phyloP scores from a whole-genome alignment of 2,888 invertebrate genomes.

The Apamea sordens region DNA sequence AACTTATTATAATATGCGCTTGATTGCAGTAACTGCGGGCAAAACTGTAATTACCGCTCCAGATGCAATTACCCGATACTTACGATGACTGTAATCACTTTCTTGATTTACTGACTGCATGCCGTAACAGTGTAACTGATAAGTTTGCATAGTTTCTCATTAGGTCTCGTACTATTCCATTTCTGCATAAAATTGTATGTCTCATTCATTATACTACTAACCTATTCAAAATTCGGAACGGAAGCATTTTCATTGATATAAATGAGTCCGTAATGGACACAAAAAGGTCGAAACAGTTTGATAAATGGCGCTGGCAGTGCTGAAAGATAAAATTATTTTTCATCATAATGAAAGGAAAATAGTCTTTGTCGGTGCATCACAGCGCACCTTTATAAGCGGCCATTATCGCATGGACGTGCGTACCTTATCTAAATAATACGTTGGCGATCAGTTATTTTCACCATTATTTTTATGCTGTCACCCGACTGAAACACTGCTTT shows the following conservation, averaged over 20 bases:
- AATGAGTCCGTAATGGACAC: constrained; percentile 41
- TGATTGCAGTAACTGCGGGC: constrained; percentile 59
- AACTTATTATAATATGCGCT: constrained; percentile 54
- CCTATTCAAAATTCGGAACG: constrained; percentile 29
- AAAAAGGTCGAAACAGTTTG: constrained; percentile 41
- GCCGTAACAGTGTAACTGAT: constrained; percentile 53
- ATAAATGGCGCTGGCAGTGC: constrained; percentile 42
- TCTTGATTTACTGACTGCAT: constrained; percentile 58
- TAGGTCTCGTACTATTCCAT: constrained; percentile 37
- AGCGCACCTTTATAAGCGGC: constrained; percentile 71
- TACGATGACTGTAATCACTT: constrained; percentile 61
- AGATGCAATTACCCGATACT: constrained; percentile 59
- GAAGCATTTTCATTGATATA: constrained; percentile 43
- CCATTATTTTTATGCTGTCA: constrained; percentile 77
- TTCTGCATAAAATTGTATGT: constrained; percentile 16
- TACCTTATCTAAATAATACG: constrained; percentile 80
- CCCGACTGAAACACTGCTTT: constrained; percentile 70
- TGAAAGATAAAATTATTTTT: constrained; percentile 62
- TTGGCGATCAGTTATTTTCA: constrained; percentile 77
- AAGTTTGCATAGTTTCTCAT: constrained; percentile 42
- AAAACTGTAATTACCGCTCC: constrained; percentile 55
- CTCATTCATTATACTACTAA: not conserved
- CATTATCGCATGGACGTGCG: constrained; percentile 77
- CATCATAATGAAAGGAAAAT: constrained; percentile 62
- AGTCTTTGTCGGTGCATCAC: constrained; percentile 68